Evolutionary conservation across 2,797 vertebrate genomes (phyloP), one percentile per base, ranked within the genome.

Genomic region (Hybognathus amarus): DNA sequence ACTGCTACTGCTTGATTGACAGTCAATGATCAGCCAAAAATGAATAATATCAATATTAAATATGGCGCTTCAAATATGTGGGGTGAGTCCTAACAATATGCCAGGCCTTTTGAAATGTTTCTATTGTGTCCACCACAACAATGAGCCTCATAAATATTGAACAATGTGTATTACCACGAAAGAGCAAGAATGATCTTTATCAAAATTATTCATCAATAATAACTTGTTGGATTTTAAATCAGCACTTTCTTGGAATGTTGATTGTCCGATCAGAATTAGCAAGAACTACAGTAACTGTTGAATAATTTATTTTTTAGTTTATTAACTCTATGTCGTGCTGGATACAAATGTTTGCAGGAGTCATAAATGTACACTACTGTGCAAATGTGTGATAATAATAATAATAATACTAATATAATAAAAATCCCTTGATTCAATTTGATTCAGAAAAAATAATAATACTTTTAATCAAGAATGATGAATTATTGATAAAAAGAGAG

Each of bases 141-240:
- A 42, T 11, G 33, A n/a, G 22, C 33, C 77, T 68, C 54, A 87
- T 88, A 80, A 75, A 83, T 79, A 89, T 89, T 52, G 79, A 87
- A 83, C 80, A 89, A 45, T 87, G n/a, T 83, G 64, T 78, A 82
- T 85, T 77, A 73, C 73, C 75, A 83, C 74, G 80, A 89, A 88
- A 86, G 70, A 85, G 83, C 85, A 87, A 38, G 88, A 88, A 69
- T 90, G 84, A 86, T 84, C 79, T 71, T 84, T 86, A 91, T 91
- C 90, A 91, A 87, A 92, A 92, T 90, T 87, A 92, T 92, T 74
- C 83, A 66, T 77, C 70, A 67, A 81, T 93, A 93, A 93, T 90
- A 90, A 85, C 90, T 87, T 86, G 87, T 91, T 92, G 83, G 79
- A 86, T 89, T 88, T 93, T 88, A 88, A 71, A 89, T 91, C 88